Percentiles rank a stretch among this genome's conserved stretches.
phyloP scores from a whole-genome alignment of 1,140 invertebrate species.

The Heliconius hewitsoni region DNA sequence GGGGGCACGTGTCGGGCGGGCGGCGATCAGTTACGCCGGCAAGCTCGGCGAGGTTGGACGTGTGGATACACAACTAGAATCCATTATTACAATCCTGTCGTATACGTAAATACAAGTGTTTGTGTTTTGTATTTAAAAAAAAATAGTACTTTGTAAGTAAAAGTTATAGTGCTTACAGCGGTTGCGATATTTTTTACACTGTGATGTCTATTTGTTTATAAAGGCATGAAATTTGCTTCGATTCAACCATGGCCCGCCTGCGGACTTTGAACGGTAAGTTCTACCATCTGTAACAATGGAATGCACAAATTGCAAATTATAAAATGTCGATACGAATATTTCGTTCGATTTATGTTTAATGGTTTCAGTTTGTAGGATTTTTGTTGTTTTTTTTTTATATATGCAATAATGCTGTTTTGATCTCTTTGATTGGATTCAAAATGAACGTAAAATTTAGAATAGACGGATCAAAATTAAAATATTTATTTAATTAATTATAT shows the following conservation, averaged over 20 bases:
- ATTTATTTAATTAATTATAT: background rate
- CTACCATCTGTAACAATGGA: conserved; percentile 42
- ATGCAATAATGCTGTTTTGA: background rate
- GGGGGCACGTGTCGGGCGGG: conserved; percentile 57
- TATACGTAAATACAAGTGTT: conserved; percentile 45
- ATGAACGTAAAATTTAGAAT: background rate
- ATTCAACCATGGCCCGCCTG: conserved; percentile 37
- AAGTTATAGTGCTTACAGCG: conserved; percentile 39
- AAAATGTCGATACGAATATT: conserved; percentile 33
- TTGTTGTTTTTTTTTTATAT: background rate
- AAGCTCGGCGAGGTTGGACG: conserved; percentile 49
- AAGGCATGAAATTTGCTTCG: conserved; percentile 29
- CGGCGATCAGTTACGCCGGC: conserved; percentile 55
- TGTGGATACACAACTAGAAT: background rate
- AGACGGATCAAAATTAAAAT: background rate
- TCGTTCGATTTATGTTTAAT: background rate
- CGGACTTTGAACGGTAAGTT: conserved; percentile 50
- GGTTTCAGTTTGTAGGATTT: background rate
- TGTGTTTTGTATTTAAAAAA: conserved; percentile 39
- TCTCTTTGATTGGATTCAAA: background rate
- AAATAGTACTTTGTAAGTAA: conserved; percentile 28
- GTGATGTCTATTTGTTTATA: conserved; percentile 25
- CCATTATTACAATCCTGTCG: conserved; percentile 31
- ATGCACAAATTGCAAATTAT: conserved; percentile 43
- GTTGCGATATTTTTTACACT: conserved; percentile 59